phyloP scores from a whole-genome alignment of 2,888 invertebrate genomes.

The Plagodis pulveraria region DNA sequence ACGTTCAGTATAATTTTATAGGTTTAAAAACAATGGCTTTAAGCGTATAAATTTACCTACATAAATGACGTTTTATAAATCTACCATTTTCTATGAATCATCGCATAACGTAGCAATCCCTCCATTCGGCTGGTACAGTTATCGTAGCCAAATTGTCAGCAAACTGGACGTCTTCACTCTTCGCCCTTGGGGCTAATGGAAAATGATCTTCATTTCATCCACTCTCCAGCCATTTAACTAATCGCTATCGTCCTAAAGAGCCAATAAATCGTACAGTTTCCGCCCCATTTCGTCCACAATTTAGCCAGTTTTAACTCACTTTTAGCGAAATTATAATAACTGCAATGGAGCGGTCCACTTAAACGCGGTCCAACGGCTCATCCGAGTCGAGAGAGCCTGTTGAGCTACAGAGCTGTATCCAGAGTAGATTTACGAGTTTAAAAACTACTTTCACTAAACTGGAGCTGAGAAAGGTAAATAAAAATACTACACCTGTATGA shows the following conservation, averaged over 20 bases:
- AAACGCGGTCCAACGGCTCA: neutral
- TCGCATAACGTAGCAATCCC: too few species aligned
- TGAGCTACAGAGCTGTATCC: neutral
- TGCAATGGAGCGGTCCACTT: neutral
- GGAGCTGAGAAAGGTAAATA: too few species aligned
- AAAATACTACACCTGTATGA: too few species aligned
- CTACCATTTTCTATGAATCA: too few species aligned
- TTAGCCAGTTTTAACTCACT: conserved; percentile 1
- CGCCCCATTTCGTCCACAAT: neutral
- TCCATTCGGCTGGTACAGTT: too few species aligned
- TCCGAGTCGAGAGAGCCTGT: neutral
- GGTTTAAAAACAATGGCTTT: too few species aligned
- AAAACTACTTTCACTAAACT: neutral
- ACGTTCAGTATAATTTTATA: too few species aligned
- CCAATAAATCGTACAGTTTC: neutral
- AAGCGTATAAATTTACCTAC: too few species aligned
- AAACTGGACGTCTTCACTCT: too few species aligned
- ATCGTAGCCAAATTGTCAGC: too few species aligned
- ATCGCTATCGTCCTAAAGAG: neutral
- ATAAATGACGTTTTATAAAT: too few species aligned
- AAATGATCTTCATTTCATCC: conserved; percentile 3
- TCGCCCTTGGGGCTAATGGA: neutral
- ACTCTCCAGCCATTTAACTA: neutral
- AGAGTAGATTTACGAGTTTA: neutral
- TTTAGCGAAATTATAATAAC: conserved; percentile 1